Percentiles rank a stretch among this genome's conserved stretches.
Conservation (phyloP, 1,140 invertebrate genomes). For the Hyphantria cunea region DNA sequence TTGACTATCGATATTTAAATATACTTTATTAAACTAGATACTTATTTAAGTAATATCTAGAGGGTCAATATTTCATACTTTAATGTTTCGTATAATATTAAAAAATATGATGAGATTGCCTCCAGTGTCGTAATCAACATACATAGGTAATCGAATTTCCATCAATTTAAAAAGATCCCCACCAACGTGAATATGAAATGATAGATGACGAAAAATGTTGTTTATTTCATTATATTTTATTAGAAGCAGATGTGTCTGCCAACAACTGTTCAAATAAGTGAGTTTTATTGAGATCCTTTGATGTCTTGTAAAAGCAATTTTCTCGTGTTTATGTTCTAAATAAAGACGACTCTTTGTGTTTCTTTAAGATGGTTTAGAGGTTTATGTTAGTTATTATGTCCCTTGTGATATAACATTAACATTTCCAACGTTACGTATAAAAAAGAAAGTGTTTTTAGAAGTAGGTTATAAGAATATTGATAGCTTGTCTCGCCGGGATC, state of each 20-base stretch:
- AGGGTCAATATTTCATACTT: not conserved
- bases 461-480: not conserved
- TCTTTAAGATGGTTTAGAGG: constrained; percentile 11
- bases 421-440: not conserved
- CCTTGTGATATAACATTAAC: not conserved
- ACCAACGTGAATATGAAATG: constrained; percentile 32
- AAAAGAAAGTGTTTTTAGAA: not conserved
- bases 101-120: constrained; percentile 20
- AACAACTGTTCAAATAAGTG: constrained; percentile 60
- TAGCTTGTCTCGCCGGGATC: not conserved
- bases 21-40: not conserved
- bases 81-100: constrained; percentile 20
- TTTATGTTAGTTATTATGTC: constrained; percentile 8
- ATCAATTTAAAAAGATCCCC: constrained; percentile 27
- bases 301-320: constrained; percentile 61
- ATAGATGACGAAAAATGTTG: constrained; percentile 47
- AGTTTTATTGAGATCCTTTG: constrained; percentile 64
- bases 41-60: not conserved
- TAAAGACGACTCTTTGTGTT: constrained; percentile 21
- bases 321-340: constrained; percentile 41
- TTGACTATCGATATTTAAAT: not conserved
- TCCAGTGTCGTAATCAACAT: constrained; percentile 8
- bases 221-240: constrained; percentile 58
- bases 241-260: constrained; percentile 57
- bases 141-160: constrained; percentile 32